phyloP scores from a whole-genome alignment of 2,888 invertebrate genomes.

The Pristionchus mayeri region DNA sequence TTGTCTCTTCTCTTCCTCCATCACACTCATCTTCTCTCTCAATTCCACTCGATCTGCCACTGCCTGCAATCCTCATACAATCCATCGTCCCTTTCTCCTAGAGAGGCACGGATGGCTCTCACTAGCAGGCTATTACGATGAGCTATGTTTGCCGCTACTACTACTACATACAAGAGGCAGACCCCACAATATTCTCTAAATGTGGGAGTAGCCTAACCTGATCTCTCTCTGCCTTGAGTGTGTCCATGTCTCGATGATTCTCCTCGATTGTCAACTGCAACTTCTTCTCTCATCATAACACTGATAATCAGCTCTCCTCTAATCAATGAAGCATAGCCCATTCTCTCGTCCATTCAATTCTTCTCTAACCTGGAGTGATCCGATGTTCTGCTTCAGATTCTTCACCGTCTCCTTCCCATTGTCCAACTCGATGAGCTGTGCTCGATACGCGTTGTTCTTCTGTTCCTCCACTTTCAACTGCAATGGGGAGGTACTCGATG shows the following conservation, averaged over 20 bases:
- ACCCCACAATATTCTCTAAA: neutral
- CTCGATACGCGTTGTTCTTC: slow-evolving; percentile 11
- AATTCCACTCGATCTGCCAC: slow-evolving; percentile 9
- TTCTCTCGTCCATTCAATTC: no score
- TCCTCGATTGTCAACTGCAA: slow-evolving; percentile 26
- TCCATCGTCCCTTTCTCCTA: no score
- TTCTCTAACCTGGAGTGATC: slow-evolving; percentile 16
- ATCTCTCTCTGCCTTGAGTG: slow-evolving; percentile 20
- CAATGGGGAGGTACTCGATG: no score
- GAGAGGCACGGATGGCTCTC: no score
- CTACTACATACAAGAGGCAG: neutral
- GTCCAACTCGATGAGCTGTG: neutral
- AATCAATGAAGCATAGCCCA: neutral
- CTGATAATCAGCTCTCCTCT: neutral
- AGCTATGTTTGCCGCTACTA: no score
- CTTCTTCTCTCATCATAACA: no score
- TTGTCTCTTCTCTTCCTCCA: slow-evolving; percentile 21
- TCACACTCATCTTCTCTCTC: slow-evolving; percentile 34
- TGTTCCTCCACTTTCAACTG: slow-evolving; percentile 16
- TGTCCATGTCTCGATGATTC: neutral
- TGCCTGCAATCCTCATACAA: neutral
- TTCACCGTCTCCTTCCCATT: slow-evolving; percentile 20
- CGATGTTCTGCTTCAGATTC: slow-evolving; percentile 24
- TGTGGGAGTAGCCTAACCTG: neutral
- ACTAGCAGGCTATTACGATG: no score